Evolutionary conservation across 2,797 vertebrate species (phyloP).

Genomic region (Perodicticus potto): DNA sequence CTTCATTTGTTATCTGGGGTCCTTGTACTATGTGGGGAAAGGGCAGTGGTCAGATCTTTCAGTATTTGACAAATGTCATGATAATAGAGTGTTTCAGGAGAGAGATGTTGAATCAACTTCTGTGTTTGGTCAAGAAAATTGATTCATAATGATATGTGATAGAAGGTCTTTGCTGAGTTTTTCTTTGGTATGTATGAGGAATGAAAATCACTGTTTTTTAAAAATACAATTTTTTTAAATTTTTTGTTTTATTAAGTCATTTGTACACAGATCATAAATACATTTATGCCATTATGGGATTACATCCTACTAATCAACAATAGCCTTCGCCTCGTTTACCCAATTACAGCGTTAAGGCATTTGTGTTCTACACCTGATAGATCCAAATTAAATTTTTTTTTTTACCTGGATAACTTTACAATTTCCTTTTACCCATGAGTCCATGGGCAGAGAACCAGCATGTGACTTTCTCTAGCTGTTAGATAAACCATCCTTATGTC

Average conservation of each 20-base stretch:
- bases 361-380: too few species aligned
- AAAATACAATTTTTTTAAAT: slow-evolving; percentile 11
- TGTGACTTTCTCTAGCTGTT: not conserved
- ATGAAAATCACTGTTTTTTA: not conserved
- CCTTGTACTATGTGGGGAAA: slow-evolving; percentile 68
- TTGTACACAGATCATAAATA: too few species aligned
- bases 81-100: slow-evolving; percentile 76
- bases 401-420: not conserved
- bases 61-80: slow-evolving; percentile 74
- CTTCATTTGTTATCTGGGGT: slow-evolving; percentile 78
- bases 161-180: slow-evolving; percentile 47
- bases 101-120: slow-evolving; percentile 72
- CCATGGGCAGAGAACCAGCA: not conserved
- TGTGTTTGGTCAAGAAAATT: slow-evolving; percentile 77
- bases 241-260: too few species aligned
- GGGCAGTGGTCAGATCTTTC: slow-evolving; percentile 76
- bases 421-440: not conserved
- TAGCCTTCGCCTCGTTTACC: too few species aligned
- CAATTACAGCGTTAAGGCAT: too few species aligned
- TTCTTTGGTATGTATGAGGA: not conserved
- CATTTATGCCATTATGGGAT: too few species aligned
- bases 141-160: slow-evolving; percentile 24
- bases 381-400: not conserved
- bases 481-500: not conserved
- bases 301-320: too few species aligned